Conservation (phyloP, 2,888 invertebrate species). For the Mythimna lalbum region DNA sequence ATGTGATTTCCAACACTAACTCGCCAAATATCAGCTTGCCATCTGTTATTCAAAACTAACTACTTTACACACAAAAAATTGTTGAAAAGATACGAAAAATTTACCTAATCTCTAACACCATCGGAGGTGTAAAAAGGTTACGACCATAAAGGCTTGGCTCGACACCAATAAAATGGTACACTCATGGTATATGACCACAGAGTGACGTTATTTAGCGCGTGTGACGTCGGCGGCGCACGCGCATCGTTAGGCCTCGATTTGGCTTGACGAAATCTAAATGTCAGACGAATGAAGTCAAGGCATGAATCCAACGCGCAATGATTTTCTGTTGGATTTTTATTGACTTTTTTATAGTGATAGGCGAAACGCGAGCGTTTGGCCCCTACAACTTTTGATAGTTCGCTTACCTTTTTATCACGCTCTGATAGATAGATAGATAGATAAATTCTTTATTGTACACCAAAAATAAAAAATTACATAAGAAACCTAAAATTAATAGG, state of each 20-base stretch:
- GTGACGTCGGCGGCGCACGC: slow-evolving; percentile 49
- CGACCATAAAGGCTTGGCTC: slow-evolving; percentile 45
- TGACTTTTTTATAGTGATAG: background rate
- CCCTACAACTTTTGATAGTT: background rate
- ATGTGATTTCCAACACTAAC: background rate
- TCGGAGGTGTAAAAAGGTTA: slow-evolving; percentile 52
- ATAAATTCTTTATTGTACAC: too few relatives aligned
- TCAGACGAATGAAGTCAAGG: background rate
- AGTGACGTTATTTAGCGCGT: slow-evolving; percentile 55
- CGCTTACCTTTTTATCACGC: too few relatives aligned
- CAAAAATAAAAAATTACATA: too few relatives aligned
- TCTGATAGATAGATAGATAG: too few relatives aligned
- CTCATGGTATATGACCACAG: slow-evolving; percentile 44
- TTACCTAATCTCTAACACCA: slow-evolving; percentile 14
- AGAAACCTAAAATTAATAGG: too few relatives aligned
- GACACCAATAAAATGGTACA: slow-evolving; percentile 45
- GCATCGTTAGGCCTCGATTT: slow-evolving; percentile 18
- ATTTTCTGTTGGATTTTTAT: background rate
- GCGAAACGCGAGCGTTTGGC: background rate
- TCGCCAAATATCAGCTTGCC: background rate
- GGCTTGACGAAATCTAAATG: slow-evolving; percentile 42
- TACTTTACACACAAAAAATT: background rate
- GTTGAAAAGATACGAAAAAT: background rate
- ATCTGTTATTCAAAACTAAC: background rate
- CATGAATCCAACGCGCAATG: background rate